Evolutionary conservation across 1,140 invertebrate species (phyloP).

Genomic region (Littorina saxatilis): DNA sequence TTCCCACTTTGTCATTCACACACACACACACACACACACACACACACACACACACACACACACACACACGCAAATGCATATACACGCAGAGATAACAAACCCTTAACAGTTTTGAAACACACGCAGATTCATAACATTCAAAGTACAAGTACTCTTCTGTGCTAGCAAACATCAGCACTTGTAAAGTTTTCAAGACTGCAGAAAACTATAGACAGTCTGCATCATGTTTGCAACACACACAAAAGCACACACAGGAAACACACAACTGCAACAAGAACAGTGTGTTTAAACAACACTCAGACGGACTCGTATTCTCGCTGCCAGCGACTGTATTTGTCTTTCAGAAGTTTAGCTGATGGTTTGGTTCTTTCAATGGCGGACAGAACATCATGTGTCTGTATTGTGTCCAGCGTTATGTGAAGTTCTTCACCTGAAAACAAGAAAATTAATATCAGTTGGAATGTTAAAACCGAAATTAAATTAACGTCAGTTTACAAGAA

Average conservation of each 20-base stretch:
- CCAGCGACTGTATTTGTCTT: constrained; percentile 77
- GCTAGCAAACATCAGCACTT: not conserved
- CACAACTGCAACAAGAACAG: not conserved
- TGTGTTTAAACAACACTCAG: constrained; percentile 56
- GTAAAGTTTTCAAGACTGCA: not conserved
- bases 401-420: constrained; percentile 75
- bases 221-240: not conserved
- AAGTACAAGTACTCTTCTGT: not conserved
- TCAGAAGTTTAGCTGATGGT: constrained; percentile 76
- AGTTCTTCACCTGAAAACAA: constrained; percentile 71
- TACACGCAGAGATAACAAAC: not conserved
- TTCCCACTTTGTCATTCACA: no score
- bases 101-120: no score
- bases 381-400: constrained; percentile 77
- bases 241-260: not conserved
- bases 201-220: not conserved
- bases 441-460: not conserved
- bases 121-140: not conserved
- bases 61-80: not conserved
- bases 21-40: constrained; percentile 17
- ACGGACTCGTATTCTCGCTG: constrained; percentile 78
- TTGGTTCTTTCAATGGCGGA: constrained; percentile 76
- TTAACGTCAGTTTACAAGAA: not conserved
- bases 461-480: not conserved
- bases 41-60: constrained; percentile 11